Base-by-base conservation (phyloP, 2,888 invertebrate genomes). In the Tridacna crocea region DNA sequence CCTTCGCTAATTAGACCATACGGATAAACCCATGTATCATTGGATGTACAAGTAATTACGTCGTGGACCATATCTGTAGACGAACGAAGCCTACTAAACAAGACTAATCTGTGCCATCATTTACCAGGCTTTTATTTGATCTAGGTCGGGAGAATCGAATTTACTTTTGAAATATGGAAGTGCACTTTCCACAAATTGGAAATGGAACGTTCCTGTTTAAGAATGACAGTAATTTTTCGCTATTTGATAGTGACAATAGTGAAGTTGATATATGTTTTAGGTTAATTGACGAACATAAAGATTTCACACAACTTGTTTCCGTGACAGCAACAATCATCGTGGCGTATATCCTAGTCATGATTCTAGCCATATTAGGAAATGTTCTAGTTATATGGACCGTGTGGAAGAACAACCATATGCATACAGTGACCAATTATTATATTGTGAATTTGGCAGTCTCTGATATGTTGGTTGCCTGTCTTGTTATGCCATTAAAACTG, bases 361-460 rank as follows among this genome's bases (percentile, higher is more conserved):
- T 93, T 19, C 80, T 94, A 22, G 93, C 95, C 1, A 88, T 94
- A 2, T 76, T 91, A 66, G 95, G 95, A 22, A 95, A 95, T 85
- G 85, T 93, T 17, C 87, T 95, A 76, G 95, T 95, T 10, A 94
- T 94, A 27, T 92, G 93, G 89, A 94, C 95, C 0, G 94, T 95
- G 6, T 93, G 92, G 88, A 87, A 92, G 19, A 94, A 95, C 88
- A 92, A 92, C 46, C 93, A 94, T 79, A 95, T 95, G 95, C 94
- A 95, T 82, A 95, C 95, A 0, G 94, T 94, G 11, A 94, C 95
- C 66, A 95, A 95, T 88, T 95, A 94, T 83, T 95, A 95, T 89
- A 95, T 95, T 66, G 94, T 94, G 73, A 95, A 95, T 80, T 87
- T 95, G 79, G 94, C 94, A 13, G 89, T 94, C 10, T 94, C 94